Evolutionary conservation across 2,113 vertebrate genomes (phyloP).

Genomic region (Myiozetetes cayanensis): DNA sequence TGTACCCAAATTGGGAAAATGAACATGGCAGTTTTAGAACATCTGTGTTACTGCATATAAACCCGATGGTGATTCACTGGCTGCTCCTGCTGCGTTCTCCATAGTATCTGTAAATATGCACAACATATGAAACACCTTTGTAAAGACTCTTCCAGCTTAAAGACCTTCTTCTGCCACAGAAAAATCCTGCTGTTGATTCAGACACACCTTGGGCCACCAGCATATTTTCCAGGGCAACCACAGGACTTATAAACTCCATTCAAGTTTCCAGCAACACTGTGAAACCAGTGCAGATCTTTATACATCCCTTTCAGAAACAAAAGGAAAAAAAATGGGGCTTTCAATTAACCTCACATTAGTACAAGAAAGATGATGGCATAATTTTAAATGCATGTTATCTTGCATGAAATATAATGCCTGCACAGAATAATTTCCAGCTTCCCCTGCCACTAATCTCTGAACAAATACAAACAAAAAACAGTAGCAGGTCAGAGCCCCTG

Average conservation of each 20-base stretch:
- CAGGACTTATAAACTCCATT: neutral
- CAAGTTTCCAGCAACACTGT: neutral
- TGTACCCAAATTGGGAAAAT: neutral
- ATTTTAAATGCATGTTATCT: neutral
- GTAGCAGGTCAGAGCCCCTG: neutral
- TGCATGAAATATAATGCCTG: neutral
- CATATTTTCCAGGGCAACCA: neutral
- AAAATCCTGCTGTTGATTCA: neutral
- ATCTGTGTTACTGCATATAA: neutral
- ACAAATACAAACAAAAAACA: constrained; percentile 39
- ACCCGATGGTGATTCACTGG: neutral
- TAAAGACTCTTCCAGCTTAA: neutral
- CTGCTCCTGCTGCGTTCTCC: neutral
- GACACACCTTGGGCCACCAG: neutral
- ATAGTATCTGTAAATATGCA: neutral
- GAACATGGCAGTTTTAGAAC: neutral
- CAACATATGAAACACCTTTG: constrained; percentile 35
- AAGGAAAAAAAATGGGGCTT: neutral
- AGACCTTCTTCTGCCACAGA: neutral
- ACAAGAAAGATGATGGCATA: neutral
- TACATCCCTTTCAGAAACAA: neutral
- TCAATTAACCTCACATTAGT: neutral
- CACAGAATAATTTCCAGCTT: neutral
- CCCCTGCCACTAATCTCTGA: neutral
- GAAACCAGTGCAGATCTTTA: neutral